phyloP scores from a whole-genome alignment of 2,797 vertebrate genomes.

The Gorsachius magnificus region DNA sequence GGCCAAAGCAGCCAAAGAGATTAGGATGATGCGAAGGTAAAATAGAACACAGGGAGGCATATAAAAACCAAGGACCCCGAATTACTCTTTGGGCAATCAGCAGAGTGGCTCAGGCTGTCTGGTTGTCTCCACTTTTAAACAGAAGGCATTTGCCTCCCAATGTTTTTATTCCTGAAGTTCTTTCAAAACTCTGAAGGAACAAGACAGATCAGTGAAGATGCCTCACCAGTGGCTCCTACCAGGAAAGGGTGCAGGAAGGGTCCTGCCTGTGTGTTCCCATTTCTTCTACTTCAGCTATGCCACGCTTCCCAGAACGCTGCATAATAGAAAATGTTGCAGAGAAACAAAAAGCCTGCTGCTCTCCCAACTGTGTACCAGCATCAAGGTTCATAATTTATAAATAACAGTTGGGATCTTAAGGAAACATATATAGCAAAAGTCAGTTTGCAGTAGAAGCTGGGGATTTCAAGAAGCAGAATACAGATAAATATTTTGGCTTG shows the following conservation, averaged over 20 bases:
- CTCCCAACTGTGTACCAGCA: not conserved
- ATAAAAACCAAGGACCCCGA: not conserved
- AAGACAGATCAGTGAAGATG: not conserved
- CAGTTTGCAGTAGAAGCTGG: not conserved
- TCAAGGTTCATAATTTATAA: not conserved
- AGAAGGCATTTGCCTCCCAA: not conserved
- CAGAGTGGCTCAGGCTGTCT: not conserved
- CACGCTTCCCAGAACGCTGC: not conserved
- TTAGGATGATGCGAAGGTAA: not conserved
- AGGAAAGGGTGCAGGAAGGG: not conserved
- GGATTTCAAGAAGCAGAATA: not conserved
- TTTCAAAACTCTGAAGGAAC: not conserved
- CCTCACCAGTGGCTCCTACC: not conserved
- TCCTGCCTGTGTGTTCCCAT: accelerated
- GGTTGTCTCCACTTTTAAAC: not conserved
- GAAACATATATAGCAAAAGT: not conserved
- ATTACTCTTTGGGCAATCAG: not conserved
- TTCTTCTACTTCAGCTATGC: not conserved
- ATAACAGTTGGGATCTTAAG: not conserved
- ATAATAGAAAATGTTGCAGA: not conserved
- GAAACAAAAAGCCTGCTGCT: not conserved
- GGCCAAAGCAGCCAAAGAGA: not conserved
- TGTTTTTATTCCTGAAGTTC: not conserved
- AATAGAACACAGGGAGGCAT: not conserved
- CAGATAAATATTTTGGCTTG: not conserved